Evolutionary conservation across 2,113 vertebrate species (phyloP).

Genomic region (Hippopotamus amphibius): DNA sequence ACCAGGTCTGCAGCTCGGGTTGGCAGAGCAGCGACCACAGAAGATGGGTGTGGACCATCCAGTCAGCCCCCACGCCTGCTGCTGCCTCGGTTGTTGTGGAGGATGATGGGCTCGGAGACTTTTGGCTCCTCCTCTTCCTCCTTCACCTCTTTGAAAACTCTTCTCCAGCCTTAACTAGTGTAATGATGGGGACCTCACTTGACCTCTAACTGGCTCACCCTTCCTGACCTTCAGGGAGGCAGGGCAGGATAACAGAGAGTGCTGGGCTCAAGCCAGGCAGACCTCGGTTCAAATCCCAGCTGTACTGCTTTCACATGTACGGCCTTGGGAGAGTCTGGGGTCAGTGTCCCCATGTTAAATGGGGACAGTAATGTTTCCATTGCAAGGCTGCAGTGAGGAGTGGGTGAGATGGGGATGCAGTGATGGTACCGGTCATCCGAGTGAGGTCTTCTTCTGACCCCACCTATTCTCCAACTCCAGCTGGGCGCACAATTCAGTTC

Average conservation of each 20-base stretch:
- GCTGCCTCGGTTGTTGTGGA: neutral
- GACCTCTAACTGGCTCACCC: neutral
- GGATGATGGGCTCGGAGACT: neutral
- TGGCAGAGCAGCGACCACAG: neutral
- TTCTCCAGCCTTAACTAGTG: neutral
- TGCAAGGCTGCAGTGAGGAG: neutral
- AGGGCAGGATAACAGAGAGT: neutral
- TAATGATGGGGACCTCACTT: neutral
- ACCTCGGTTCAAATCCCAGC: neutral
- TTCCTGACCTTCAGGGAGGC: neutral
- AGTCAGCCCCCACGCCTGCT: rapidly evolving
- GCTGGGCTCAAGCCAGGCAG: neutral
- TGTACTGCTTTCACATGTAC: neutral
- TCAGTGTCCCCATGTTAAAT: neutral
- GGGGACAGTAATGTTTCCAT: neutral
- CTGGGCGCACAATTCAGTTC: neutral
- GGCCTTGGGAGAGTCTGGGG: no score
- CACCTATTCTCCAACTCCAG: neutral
- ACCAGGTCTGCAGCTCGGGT: neutral
- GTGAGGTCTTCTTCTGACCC: neutral
- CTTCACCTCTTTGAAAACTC: neutral
- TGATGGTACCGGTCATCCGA: neutral
- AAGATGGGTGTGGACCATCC: neutral
- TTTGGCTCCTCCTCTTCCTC: neutral
- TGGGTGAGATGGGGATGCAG: neutral